Evolutionary conservation across 2,113 vertebrate genomes (phyloP).

Genomic region (Caretta caretta): DNA sequence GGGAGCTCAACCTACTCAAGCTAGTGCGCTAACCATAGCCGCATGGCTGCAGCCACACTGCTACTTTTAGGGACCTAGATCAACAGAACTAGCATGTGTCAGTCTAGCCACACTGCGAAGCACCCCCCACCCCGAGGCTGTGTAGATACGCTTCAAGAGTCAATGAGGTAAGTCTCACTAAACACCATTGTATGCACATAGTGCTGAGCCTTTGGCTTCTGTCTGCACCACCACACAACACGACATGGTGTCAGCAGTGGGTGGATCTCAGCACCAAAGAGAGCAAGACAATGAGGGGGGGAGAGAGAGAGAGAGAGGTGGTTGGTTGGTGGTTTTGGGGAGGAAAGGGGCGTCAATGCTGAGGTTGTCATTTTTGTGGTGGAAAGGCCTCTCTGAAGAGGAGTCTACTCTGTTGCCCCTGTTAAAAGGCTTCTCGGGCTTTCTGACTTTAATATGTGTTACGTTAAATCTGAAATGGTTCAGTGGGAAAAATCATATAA

Average conservation of each 20-base stretch:
- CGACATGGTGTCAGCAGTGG: not conserved
- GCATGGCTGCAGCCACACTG: not conserved
- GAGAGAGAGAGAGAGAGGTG: not conserved
- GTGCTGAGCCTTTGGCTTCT: not conserved
- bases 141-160: not conserved
- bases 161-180: not conserved
- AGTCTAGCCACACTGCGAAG: not conserved
- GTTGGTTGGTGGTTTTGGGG: not conserved
- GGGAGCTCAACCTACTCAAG: not conserved
- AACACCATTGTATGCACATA: not conserved
- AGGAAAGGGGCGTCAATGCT: not conserved
- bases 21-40: not conserved
- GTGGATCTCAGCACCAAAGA: not conserved
- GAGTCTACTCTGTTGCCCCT: not conserved
- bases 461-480: not conserved
- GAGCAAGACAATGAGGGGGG: not conserved
- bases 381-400: not conserved
- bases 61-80: not conserved
- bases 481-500: not conserved
- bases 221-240: not conserved
- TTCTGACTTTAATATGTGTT: not conserved
- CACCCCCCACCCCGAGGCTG: not conserved
- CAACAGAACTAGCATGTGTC: not conserved
- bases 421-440: not conserved
- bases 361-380: not conserved